Evolutionary conservation across 1,140 invertebrate genomes (phyloP), one percentile per base, ranked within the genome.

Genomic region (Lordiphosa clarofinis): DNA sequence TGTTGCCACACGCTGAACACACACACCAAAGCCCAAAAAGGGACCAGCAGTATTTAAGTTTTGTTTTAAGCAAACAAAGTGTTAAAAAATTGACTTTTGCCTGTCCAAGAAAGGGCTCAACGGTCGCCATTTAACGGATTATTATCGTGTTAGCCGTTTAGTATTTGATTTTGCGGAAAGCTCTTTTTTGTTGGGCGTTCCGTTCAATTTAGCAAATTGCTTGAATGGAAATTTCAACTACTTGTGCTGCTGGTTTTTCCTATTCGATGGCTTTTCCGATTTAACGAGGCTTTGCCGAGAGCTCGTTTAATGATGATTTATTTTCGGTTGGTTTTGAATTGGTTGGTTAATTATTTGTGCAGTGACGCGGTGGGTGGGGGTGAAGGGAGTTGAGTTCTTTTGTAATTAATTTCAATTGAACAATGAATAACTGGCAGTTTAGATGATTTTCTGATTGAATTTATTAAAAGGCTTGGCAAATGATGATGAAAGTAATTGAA

Each of bases 171-270:
- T 71, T 74, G 70, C 56, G 65, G 57, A 64, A 48, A 70, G 60
- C 57, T 56, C 62, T 70, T 47, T 40, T 36, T 55, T 75, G 57
- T 56, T 57, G 61, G 54, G 49, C 67, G 76, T 82, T 81, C 56
- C 76, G 78, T 82, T 84, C 76, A 82, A 82, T 82, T 82, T 84
- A 76, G 44, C 68, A 82, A 84, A 76, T 64, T 76, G 73, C 67
- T 76, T 67, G 55, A 82, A 76, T 76, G 72, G 59, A 82, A 82
- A 82, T 69, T 76, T 76, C 67, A 68, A 63, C 76, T 71, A 79
- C 66, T 54, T 68, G 28, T 31, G 28, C 28, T 31, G 40, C 7
- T 40, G 38, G n/a, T 11, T 56, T 13, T 55, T 56, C 8, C 46
- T 9, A 28, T 10, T 13, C 28, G 40, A 35, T 40, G 38, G n/a